Base-by-base conservation (phyloP, 2,888 invertebrate species). In the Ophioninae sp. region DNA sequence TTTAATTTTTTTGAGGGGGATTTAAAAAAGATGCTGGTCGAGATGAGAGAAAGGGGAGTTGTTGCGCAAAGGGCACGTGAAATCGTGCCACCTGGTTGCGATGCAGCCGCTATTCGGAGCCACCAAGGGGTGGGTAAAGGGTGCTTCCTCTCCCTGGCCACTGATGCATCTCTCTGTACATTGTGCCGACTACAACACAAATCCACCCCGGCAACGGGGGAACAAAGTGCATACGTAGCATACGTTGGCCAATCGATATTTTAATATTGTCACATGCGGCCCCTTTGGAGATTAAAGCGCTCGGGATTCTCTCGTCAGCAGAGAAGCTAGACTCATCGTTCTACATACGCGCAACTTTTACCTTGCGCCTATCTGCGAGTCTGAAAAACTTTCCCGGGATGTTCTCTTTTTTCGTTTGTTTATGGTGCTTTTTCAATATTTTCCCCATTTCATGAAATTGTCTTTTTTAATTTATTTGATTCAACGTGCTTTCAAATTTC, bases 201-300 rank as follows among this genome's bases (percentile, higher is more conserved):
- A 50, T 50, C 50, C 50, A 64, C 62, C 69, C 78, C 69, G 56
- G 72, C 74, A 78, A 44, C 10, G 10, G 56, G 64, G 83, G 88
- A 87, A 91, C 93, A 93, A 93, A 93, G 93, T 93, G 92, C 93
- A 93, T 92, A 90, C 93, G 91, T 90, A 89, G 92, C 92, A 93
- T 92, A 92, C 93, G 89, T 91, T 90, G 89, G 89, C 89, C 89
- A 92, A 93, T 93, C 92, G 90, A 93, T 93, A 93, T 92, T 93
- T 93, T 92, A 93, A 93, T 93, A 93, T 92, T 90, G 91, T 92
- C 90, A 88, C 88, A 75, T 67, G 50, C 50, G 86, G 85, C 86
- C 86, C 87, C 85, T 86, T 50, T 50, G 50, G 88, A 87, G 88
- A 88, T 90, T 89, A 89, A 90, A 90, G 87, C 87, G 84, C 88